Conservation (phyloP, 2,113 vertebrate genomes). For the Cochlearius cochlearius region DNA sequence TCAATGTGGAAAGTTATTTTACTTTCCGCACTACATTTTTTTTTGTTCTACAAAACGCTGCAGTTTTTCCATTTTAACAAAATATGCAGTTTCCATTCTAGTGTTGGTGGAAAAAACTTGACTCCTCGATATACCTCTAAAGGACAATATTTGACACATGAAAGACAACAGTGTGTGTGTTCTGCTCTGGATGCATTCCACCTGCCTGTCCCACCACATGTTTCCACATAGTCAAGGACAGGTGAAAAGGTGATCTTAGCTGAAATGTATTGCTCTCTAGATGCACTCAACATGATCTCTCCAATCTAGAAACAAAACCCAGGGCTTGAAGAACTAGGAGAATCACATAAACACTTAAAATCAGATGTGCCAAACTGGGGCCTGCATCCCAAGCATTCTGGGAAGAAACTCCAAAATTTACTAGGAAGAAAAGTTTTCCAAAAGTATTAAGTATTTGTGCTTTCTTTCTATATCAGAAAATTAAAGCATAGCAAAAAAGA, state of each 20-base stretch:
- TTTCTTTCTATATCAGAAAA: background rate
- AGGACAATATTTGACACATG: background rate
- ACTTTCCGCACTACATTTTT: accelerated
- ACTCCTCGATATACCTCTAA: background rate
- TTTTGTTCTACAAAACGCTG: background rate
- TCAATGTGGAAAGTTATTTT: background rate
- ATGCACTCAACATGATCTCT: background rate
- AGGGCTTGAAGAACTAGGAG: background rate
- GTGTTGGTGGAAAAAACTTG: background rate
- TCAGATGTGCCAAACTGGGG: background rate
- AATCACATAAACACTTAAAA: background rate
- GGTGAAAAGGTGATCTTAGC: background rate
- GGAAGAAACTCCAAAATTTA: background rate
- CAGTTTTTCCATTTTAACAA: background rate
- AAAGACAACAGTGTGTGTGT: background rate
- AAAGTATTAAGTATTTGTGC: background rate
- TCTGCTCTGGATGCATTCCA: background rate
- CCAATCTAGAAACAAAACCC: background rate
- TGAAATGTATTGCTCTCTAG: background rate
- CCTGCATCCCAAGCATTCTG: background rate
- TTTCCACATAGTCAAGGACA: background rate
- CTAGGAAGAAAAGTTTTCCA: background rate
- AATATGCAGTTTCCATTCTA: background rate
- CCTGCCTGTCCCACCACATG: background rate
- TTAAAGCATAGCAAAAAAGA: background rate